These are phyloP conservation scores for Meda fulgida DNA, from an alignment of 2,797 vertebrate species.

Conservation along the genomic window DNA sequence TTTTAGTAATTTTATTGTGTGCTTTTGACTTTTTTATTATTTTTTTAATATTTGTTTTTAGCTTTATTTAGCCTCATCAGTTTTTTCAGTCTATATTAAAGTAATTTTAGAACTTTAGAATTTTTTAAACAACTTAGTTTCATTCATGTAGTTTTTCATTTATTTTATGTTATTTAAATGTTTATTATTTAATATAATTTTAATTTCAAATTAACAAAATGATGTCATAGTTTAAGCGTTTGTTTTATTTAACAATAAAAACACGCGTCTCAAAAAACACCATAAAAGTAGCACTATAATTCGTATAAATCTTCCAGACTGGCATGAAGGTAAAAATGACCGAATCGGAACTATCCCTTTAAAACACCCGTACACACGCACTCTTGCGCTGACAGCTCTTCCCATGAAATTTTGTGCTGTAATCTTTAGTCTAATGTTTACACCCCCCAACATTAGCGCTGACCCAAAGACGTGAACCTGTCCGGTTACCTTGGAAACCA, in stretches of 20 bases:
- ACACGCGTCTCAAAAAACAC: background rate
- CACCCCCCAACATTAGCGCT: constrained; percentile 71
- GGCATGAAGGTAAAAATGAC: constrained; percentile 10
- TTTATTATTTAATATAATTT: background rate
- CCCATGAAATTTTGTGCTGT: constrained; percentile 65
- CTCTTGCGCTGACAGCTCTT: constrained; percentile 63
- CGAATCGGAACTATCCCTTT: constrained; percentile 41
- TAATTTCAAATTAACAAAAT: background rate
- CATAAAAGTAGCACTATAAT: background rate
- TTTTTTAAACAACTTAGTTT: background rate
- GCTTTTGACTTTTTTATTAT: background rate
- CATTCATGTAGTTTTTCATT: background rate
- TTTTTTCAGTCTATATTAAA: background rate
- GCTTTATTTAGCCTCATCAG: background rate
- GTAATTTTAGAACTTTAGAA: background rate
- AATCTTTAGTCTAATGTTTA: constrained; percentile 76
- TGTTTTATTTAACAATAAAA: background rate
- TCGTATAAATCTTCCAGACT: background rate
- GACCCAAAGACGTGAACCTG: constrained; percentile 80
- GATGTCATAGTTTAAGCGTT: background rate
- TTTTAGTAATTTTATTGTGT: background rate
- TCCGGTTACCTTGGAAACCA: constrained; percentile 96
- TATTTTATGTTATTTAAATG: background rate
- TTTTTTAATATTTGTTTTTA: background rate
- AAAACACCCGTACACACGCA: constrained; percentile 32